Evolutionary conservation across 2,888 invertebrate genomes (phyloP).

Genomic region (Acleris laterana): DNA sequence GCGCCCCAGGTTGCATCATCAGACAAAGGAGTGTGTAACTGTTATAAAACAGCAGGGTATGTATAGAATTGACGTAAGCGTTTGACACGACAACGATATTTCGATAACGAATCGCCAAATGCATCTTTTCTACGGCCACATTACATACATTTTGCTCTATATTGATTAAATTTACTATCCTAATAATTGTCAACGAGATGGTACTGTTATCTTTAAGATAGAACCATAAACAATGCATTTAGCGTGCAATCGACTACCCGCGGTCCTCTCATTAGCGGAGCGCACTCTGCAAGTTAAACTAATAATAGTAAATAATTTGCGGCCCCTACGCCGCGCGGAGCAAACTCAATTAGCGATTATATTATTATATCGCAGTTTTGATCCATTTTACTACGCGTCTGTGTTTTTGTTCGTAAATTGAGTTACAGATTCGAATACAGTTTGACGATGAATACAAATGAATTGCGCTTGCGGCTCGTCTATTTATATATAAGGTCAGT

Average conservation of each 20-base stretch:
- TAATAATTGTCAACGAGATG: too few species aligned
- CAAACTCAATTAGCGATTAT: conserved; percentile 67
- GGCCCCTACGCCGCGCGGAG: conserved; percentile 41
- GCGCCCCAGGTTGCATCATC: too few species aligned
- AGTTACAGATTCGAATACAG: conserved; percentile 40
- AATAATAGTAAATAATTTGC: conserved; percentile 37
- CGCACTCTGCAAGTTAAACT: conserved; percentile 26
- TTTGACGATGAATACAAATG: conserved; percentile 26
- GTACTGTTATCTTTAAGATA: neutral
- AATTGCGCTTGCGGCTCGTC: conserved; percentile 15
- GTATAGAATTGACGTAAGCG: too few species aligned
- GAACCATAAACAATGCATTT: conserved; percentile 1
- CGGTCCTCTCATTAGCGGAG: conserved; percentile 1
- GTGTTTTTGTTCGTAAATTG: conserved; percentile 49
- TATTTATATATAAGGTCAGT: conserved; percentile 14
- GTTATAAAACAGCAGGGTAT: too few species aligned
- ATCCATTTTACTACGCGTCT: conserved; percentile 51
- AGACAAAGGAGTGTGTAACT: too few species aligned
- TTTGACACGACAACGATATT: too few species aligned
- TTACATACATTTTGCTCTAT: too few species aligned
- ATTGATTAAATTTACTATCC: too few species aligned
- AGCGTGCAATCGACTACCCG: neutral
- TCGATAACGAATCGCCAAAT: too few species aligned
- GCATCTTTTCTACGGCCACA: too few species aligned
- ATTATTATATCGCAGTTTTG: conserved; percentile 54